Conservation (phyloP, 2,797 vertebrate genomes). For the Falco berigora region DNA sequence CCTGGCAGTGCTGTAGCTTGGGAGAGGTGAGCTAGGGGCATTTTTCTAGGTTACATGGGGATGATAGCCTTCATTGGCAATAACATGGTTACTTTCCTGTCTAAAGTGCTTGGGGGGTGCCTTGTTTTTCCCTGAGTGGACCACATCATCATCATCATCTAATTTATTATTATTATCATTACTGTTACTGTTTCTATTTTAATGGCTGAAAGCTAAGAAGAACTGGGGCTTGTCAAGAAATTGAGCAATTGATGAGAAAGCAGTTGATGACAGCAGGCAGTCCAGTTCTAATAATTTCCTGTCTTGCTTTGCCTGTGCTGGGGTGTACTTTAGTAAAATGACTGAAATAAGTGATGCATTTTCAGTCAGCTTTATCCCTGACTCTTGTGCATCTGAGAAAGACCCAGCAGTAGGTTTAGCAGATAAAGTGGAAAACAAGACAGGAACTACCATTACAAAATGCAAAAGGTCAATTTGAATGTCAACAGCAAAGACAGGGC, state of each 20-base stretch:
- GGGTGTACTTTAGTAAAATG: constrained; percentile 62
- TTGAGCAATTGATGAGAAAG: constrained; percentile 52
- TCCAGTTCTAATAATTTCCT: constrained; percentile 57
- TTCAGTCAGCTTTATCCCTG: constrained; percentile 36
- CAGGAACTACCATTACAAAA: constrained; percentile 64
- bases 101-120: not conserved
- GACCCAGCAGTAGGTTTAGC: constrained; percentile 59
- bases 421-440: constrained; percentile 66
- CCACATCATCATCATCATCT: not conserved
- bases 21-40: not conserved
- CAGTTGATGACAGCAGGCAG: constrained; percentile 43
- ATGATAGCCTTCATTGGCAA: not conserved
- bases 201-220: constrained; percentile 17
- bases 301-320: constrained; percentile 44
- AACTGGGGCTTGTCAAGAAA: constrained; percentile 43
- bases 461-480: constrained; percentile 73
- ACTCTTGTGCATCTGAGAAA: constrained; percentile 55
- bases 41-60: not conserved
- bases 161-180: not conserved
- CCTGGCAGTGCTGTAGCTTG: too few relatives aligned
- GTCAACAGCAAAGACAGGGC: constrained; percentile 58
- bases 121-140: not conserved
- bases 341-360: constrained; percentile 67
- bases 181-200: not conserved
- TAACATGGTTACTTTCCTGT: not conserved